Evolutionary conservation across 2,113 vertebrate genomes (phyloP).

Genomic region (Ophiodon elongatus): DNA sequence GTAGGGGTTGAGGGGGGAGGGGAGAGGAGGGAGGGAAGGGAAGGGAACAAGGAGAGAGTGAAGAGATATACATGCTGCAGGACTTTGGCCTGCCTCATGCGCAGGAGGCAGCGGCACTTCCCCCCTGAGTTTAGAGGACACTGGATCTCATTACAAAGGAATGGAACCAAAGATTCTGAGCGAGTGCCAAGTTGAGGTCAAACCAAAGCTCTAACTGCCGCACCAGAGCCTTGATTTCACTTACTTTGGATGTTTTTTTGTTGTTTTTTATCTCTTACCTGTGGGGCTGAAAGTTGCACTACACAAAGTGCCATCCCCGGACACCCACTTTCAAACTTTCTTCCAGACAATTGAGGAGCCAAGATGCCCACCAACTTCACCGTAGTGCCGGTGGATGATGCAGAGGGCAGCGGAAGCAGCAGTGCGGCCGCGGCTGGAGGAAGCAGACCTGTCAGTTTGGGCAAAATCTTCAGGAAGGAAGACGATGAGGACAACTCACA

Average conservation of each 20-base stretch:
- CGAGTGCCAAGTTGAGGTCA: slow-evolving; percentile 42
- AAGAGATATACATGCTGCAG: slow-evolving; percentile 30
- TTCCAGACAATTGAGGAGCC: slow-evolving; percentile 11
- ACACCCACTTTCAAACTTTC: slow-evolving; percentile 6
- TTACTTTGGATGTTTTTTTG: neutral
- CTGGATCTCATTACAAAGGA: slow-evolving; percentile 37
- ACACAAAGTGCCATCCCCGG: neutral
- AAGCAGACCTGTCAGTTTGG: slow-evolving; percentile 51
- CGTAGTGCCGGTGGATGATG: slow-evolving; percentile 78
- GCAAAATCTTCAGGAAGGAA: slow-evolving; percentile 57
- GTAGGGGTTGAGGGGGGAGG: neutral
- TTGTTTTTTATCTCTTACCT: neutral
- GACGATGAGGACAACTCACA: slow-evolving; percentile 25
- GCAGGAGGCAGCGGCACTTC: slow-evolving; percentile 48
- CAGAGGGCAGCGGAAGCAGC: slow-evolving; percentile 23
- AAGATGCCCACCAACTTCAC: slow-evolving; percentile 82
- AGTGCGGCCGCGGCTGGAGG: slow-evolving; percentile 9
- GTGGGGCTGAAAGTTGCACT: slow-evolving; percentile 15
- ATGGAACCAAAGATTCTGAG: slow-evolving; percentile 21
- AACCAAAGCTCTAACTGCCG: slow-evolving; percentile 11
- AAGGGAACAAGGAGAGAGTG: slow-evolving; percentile 54
- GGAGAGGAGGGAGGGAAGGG: slow-evolving; percentile 42
- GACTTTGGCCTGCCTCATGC: slow-evolving; percentile 68
- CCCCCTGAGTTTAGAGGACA: slow-evolving; percentile 49
- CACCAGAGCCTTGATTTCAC: neutral